A percentile compares a stretch with the other conserved stretches of the same genome.
These are phyloP conservation scores for Crotalus helleri DNA, from an alignment of 2,113 vertebrate species.

Conservation along the genomic window DNA sequence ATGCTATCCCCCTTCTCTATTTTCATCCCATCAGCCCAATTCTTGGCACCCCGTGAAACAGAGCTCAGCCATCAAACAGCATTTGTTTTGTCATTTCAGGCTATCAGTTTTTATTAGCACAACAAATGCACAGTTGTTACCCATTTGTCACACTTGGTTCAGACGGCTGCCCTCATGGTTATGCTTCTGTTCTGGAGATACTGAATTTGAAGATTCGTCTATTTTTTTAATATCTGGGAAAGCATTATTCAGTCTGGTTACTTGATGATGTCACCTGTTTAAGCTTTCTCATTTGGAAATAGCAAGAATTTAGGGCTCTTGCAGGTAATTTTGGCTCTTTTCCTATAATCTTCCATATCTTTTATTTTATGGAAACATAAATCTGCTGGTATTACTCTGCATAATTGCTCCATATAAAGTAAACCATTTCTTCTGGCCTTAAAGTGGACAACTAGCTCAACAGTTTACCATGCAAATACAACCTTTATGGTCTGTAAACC, in stretches of 20 bases:
- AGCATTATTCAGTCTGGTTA: background rate
- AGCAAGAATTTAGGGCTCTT: background rate
- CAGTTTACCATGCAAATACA: background rate
- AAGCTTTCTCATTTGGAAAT: background rate
- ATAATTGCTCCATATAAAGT: background rate
- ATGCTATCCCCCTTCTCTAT: background rate
- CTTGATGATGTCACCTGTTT: too few species aligned
- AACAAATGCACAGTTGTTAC: conserved; percentile 12
- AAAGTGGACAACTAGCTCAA: background rate
- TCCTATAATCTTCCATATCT: background rate
- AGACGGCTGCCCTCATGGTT: background rate
- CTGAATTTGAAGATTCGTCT: background rate
- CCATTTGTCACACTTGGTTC: conserved; percentile 1
- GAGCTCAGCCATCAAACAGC: background rate
- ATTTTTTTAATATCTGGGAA: background rate
- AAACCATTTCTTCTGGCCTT: background rate
- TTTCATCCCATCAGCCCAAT: background rate
- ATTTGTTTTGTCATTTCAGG: conserved; percentile 4
- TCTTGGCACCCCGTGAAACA: background rate
- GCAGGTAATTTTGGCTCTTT: background rate
- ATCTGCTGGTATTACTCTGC: background rate
- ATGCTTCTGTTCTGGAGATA: background rate
- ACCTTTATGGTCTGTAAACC: background rate
- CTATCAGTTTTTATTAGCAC: conserved; percentile 12
- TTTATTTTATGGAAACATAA: background rate